These are phyloP conservation scores for Microplitis deprimator DNA, from an alignment of 2,888 invertebrate genomes.

Conservation along the genomic window DNA sequence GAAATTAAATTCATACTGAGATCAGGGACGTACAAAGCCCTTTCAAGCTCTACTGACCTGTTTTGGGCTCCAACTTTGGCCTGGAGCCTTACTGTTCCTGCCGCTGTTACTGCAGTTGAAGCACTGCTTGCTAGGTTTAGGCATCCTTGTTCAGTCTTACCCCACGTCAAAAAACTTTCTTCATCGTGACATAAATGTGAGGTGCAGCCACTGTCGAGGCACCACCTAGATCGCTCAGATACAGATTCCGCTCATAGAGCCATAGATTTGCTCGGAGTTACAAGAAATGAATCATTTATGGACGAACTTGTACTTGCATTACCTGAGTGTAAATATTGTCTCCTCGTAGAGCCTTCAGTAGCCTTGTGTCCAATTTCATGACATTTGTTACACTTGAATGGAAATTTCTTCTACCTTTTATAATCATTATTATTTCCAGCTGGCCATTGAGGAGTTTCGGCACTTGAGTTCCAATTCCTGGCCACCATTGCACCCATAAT, in stretches of 20 bases:
- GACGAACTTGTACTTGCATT: too few species aligned
- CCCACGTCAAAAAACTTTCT: background rate
- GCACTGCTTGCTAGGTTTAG: constrained; percentile 31
- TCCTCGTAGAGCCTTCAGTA: too few species aligned
- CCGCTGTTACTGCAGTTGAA: constrained; percentile 22
- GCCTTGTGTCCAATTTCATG: too few species aligned
- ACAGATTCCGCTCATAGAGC: background rate
- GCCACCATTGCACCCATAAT: too few species aligned
- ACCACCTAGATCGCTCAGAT: background rate
- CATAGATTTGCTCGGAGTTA: background rate
- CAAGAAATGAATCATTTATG: background rate
- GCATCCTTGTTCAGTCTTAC: background rate
- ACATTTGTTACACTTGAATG: too few species aligned
- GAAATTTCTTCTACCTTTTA: too few species aligned
- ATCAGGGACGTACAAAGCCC: constrained; percentile 37
- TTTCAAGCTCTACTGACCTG: constrained; percentile 10
- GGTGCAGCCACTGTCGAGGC: background rate
- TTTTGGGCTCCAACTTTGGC: background rate
- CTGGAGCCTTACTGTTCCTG: constrained; percentile 30
- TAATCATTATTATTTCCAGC: too few species aligned
- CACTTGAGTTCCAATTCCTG: too few species aligned
- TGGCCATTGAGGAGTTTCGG: too few species aligned
- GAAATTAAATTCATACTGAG: constrained; percentile 49
- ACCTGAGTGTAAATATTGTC: too few species aligned
- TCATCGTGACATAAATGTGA: background rate